phyloP scores from a whole-genome alignment of 1,140 invertebrate species.

The Meloidogyne floridensis region DNA sequence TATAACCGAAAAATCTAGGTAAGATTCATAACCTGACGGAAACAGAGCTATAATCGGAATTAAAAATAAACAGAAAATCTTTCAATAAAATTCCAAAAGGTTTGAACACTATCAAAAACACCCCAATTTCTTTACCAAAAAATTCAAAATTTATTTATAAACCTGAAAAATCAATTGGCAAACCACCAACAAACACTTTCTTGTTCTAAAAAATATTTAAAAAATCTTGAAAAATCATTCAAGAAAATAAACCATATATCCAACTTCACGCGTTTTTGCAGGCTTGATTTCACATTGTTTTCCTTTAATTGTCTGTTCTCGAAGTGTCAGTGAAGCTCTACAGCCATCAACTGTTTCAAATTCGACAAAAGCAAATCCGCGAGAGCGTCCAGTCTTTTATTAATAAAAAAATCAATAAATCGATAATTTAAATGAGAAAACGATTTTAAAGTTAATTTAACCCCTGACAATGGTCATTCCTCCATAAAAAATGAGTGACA shows the following conservation, averaged over 20 bases:
- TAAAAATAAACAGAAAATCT: too few species aligned
- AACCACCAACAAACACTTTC: conserved; percentile 65
- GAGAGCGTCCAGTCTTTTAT: conserved; percentile 47
- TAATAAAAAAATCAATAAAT: neutral
- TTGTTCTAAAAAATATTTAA: conserved; percentile 50
- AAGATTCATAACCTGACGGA: too few species aligned
- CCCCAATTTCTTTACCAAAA: too few species aligned
- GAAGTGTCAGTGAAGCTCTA: conserved; percentile 54
- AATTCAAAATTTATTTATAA: too few species aligned
- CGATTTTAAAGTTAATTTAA: neutral
- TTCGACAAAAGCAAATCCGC: conserved; percentile 65
- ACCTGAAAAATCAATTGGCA: conserved; percentile 60
- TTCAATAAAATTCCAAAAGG: too few species aligned
- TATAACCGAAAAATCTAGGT: too few species aligned
- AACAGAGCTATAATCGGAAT: too few species aligned
- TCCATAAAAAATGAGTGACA: too few species aligned
- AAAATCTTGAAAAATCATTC: neutral
- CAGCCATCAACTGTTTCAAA: conserved; percentile 62
- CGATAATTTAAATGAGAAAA: too few species aligned
- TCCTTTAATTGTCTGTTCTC: conserved; percentile 63
- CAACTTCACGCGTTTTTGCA: conserved; percentile 60
- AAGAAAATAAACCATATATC: conserved; percentile 22
- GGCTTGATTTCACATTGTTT: conserved; percentile 64
- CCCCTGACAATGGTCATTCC: too few species aligned
- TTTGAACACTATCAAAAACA: too few species aligned